Evolutionary conservation across 2,888 invertebrate species (phyloP), one percentile per base, ranked within the genome.

Genomic region (Epirrita christyi): DNA sequence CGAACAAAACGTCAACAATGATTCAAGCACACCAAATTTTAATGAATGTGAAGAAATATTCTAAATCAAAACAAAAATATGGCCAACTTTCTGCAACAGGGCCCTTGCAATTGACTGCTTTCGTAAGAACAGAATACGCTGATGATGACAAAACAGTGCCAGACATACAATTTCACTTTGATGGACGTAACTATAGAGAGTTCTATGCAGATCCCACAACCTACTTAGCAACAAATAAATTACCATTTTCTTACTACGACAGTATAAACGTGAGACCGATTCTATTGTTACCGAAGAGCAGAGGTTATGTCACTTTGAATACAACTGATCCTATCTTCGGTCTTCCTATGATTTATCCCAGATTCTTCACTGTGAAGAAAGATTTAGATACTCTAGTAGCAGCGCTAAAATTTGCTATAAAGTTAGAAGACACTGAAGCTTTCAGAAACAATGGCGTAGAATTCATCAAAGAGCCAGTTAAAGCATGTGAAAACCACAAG

Each of bases 321-420:
- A 88, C 87, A 38, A 93, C 93, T 0, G 93, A 97, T 86, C 97
- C 97, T 0, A 86, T 78, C 38, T 93, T 93, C 71, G 95, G 95
- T 0, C 91, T 93, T 58, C 97, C 97, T 0, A 73, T 95, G 48
- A 95, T 97, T 61, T 94, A 95, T 71, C 94, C 97, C 0, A 94
- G 93, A 68, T 94, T 94, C 50, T 95, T 94, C 57, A 92, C 92
- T 5, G 88, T 92, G n/a, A 83, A 92, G 69, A 88, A 93, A 10
- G 96, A 96, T 76, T 73, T 94, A 2, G 81, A 93, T 34, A 89
- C 93, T 14, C 88, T 95, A 67, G 85, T 95, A 9, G 93, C 93
- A 64, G 94, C 94, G 3, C 84, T 95, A 13, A 93, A 93, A 68
- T 93, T 94, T 66, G 92, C 89, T 2, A 75, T 93, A 6, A 88